A percentile compares a stretch with the other conserved stretches of the same genome.
These are phyloP conservation scores for Zeuzera pyrina DNA, from an alignment of 2,888 invertebrate genomes.

Conservation along the genomic window DNA sequence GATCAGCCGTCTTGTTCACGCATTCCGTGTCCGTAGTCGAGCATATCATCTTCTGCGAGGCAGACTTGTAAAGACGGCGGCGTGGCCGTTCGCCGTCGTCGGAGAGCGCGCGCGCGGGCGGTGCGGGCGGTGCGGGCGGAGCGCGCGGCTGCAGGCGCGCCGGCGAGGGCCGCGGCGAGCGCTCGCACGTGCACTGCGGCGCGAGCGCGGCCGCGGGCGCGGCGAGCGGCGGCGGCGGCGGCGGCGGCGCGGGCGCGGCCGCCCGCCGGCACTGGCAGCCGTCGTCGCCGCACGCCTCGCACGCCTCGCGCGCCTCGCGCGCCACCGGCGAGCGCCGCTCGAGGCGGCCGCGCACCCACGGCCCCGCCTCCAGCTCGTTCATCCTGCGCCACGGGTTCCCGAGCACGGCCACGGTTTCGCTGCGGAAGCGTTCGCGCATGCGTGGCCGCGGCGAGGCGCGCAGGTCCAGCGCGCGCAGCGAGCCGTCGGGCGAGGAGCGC, in stretches of 20 bases:
- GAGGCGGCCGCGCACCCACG: slow-evolving; percentile 31
- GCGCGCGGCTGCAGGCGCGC: slow-evolving; percentile 15
- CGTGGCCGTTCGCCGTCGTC: slow-evolving; percentile 18
- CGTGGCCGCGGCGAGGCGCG: slow-evolving; percentile 6
- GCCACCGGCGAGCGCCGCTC: slow-evolving; percentile 34
- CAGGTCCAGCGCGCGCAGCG: slow-evolving; percentile 20
- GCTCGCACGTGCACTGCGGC: slow-evolving; percentile 30
- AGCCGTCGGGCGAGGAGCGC: slow-evolving; percentile 46
- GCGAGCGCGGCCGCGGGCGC: slow-evolving; percentile 8
- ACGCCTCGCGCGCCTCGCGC: slow-evolving; percentile 40
- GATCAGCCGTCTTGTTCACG: slow-evolving; percentile 30
- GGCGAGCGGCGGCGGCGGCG: slow-evolving; percentile 13
- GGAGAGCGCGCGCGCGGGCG: slow-evolving; percentile 25
- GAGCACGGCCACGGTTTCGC: slow-evolving; percentile 22
- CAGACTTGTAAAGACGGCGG: slow-evolving; percentile 40
- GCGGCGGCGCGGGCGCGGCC: slow-evolving; percentile 20
- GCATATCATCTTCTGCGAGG: slow-evolving; percentile 34
- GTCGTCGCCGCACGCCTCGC: slow-evolving; percentile 37
- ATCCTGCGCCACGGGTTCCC: slow-evolving; percentile 51
- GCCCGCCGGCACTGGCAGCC: slow-evolving; percentile 38
- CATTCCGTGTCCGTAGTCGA: slow-evolving; percentile 22
- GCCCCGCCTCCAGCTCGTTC: slow-evolving; percentile 31
- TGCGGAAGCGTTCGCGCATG: slow-evolving; percentile 19
- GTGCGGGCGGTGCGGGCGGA: slow-evolving; percentile 19
- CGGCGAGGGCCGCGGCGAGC: slow-evolving; percentile 20